Evolutionary conservation across 2,888 invertebrate genomes (phyloP).

Genomic region (Masnerella sp.): DNA sequence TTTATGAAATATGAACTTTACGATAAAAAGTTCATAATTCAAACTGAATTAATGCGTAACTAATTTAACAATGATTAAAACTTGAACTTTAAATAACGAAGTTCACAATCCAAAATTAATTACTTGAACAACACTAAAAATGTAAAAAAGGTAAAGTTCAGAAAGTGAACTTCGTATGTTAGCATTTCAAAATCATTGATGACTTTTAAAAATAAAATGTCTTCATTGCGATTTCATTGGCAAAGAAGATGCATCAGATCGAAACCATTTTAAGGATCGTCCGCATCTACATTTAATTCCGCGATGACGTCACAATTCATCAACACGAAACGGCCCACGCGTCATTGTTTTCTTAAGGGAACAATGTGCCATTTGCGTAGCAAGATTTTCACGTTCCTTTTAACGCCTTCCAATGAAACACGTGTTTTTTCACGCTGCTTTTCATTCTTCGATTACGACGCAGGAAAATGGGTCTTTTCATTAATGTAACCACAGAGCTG

Average conservation of each 20-base stretch:
- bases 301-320: conserved; percentile 62
- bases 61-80: no score
- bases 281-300: conserved; percentile 44
- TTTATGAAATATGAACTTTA: no score
- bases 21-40: no score
- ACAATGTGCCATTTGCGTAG: conserved; percentile 66
- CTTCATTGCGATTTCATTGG: no score
- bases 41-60: no score
- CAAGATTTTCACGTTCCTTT: conserved; percentile 57
- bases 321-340: conserved; percentile 64
- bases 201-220: no score
- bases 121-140: no score
- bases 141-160: no score
- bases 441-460: conserved; percentile 3
- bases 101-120: no score
- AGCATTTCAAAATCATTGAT: no score
- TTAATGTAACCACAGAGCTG: neutral
- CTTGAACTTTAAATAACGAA: no score
- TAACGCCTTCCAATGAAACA: conserved; percentile 24
- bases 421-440: conserved; percentile 11
- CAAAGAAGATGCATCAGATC: neutral
- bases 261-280: conserved; percentile 19
- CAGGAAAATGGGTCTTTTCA: conserved; percentile 2
- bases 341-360: conserved; percentile 62
- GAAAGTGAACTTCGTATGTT: no score